Percentiles rank a stretch among this genome's conserved stretches.
Conservation (phyloP, 2,113 vertebrate genomes). For the Tyrannus savana region DNA sequence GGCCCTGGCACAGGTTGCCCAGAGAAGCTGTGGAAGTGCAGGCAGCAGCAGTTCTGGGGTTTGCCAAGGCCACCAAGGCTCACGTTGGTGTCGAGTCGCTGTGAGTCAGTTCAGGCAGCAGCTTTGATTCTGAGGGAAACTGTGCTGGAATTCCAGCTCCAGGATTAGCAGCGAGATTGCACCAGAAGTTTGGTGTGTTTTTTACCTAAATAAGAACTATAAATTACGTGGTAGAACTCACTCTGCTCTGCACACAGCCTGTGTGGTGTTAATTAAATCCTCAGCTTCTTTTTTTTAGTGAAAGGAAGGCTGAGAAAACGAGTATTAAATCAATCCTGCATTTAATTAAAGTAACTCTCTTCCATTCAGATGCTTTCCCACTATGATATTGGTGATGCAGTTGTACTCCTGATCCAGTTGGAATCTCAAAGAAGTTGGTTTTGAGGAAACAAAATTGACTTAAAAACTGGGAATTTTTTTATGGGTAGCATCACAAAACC, state of each 20-base stretch:
- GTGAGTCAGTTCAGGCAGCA: not conserved
- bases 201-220: constrained; percentile 35
- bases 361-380: constrained; percentile 33
- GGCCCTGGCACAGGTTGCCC: not conserved
- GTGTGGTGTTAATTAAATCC: constrained; percentile 65
- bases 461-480: not conserved
- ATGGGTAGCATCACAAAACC: not conserved
- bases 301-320: constrained; percentile 15
- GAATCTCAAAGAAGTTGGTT: not conserved
- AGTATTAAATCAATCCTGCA: not conserved
- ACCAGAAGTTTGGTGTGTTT: not conserved
- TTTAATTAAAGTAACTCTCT: constrained; percentile 58
- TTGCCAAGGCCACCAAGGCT: not conserved
- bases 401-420: not conserved
- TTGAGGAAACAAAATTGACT: not conserved
- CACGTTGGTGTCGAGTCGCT: fast-evolving
- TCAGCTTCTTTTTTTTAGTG: constrained; percentile 16
- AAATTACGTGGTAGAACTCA: not conserved
- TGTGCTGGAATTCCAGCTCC: not conserved
- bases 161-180: not conserved
- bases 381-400: not conserved
- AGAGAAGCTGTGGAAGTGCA: not conserved
- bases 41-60: not conserved
- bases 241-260: constrained; percentile 13
- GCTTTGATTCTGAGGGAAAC: not conserved